Conservation (phyloP, 2,113 vertebrate genomes). For the Misgurnus mizolepis region DNA sequence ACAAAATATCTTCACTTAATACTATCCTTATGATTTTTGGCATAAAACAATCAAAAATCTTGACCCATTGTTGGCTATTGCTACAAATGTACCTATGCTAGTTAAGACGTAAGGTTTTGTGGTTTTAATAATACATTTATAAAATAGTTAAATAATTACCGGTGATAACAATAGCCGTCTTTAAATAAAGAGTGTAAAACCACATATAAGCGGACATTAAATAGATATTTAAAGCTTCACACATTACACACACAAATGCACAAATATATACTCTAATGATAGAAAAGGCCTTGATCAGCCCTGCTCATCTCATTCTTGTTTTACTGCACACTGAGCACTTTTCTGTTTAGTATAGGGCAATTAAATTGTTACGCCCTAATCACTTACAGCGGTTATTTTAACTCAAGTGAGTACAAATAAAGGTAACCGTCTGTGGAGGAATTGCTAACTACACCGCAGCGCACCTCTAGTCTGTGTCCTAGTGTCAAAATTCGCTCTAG, state of each 20-base stretch:
- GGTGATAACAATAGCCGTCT: background rate
- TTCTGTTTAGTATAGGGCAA: background rate
- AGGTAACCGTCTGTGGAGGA: background rate
- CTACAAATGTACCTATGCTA: too few relatives aligned
- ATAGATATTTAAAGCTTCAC: slow-evolving; percentile 25
- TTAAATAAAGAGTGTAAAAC: slow-evolving; percentile 28
- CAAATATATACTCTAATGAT: slow-evolving; percentile 29
- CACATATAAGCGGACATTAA: slow-evolving; percentile 3
- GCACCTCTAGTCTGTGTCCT: slow-evolving; percentile 48
- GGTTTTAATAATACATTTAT: too few relatives aligned
- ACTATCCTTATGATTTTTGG: too few relatives aligned
- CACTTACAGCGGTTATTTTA: slow-evolving; percentile 15
- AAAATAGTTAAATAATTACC: background rate
- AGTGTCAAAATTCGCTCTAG: slow-evolving; percentile 55
- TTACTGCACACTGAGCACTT: background rate
- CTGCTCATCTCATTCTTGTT: background rate
- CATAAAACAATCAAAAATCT: too few relatives aligned
- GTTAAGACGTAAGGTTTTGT: too few relatives aligned
- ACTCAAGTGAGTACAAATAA: background rate
- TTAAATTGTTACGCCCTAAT: background rate
- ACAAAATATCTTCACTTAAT: too few relatives aligned
- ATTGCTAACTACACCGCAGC: slow-evolving; percentile 5
- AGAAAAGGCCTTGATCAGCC: background rate
- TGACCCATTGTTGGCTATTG: too few relatives aligned
- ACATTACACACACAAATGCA: slow-evolving; percentile 23